Evolutionary conservation across 1,140 invertebrate species (phyloP).

Genomic region (Arctopsyche grandis): DNA sequence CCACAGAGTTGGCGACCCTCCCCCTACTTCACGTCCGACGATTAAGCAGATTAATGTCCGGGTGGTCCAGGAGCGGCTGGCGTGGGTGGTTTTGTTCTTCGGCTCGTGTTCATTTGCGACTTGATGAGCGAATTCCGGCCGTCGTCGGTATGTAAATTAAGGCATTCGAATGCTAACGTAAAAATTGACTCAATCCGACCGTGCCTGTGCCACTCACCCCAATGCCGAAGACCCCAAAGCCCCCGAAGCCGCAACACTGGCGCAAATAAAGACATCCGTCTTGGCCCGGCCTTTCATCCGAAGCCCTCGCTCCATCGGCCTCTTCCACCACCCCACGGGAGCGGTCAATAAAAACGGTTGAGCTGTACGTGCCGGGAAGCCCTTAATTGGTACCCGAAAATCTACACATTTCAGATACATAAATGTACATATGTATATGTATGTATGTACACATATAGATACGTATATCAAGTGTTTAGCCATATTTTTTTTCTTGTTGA

Average conservation of each 20-base stretch:
- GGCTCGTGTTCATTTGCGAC: conserved; percentile 49
- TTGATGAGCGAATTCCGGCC: conserved; percentile 49
- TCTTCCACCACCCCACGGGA: neutral
- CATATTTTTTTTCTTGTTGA: too few species aligned
- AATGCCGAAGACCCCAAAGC: neutral
- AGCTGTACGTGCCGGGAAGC: neutral
- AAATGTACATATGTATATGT: neutral
- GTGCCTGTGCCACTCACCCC: neutral
- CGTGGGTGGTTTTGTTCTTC: neutral
- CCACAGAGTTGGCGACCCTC: neutral
- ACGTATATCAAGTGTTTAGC: too few species aligned
- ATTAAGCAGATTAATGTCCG: conserved; percentile 50
- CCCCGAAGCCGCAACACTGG: neutral
- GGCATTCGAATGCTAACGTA: neutral
- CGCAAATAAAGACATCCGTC: conserved; percentile 25
- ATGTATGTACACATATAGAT: neutral
- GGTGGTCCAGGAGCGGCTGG: conserved; percentile 11
- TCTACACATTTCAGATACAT: neutral
- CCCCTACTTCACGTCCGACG: conserved; percentile 13
- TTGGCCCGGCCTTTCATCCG: neutral
- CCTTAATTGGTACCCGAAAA: neutral
- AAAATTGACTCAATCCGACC: neutral
- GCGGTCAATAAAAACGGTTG: neutral
- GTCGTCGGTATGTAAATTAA: conserved; percentile 44
- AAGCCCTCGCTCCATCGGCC: neutral